phyloP scores from a whole-genome alignment of 2,888 invertebrate genomes.

The Tipula confusa region DNA sequence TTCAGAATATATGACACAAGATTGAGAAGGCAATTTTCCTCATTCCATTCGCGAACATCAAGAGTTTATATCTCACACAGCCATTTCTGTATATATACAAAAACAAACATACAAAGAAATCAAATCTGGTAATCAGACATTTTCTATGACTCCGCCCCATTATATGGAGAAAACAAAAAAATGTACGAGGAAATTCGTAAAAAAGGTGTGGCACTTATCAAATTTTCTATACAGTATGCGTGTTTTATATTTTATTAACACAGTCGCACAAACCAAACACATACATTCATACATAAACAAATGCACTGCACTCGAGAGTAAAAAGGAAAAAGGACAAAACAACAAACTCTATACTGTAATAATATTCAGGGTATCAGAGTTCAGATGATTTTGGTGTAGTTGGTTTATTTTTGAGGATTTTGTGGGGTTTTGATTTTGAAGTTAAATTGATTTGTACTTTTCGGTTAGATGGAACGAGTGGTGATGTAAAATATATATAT shows the following conservation, averaged over 20 bases:
- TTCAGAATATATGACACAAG: neutral
- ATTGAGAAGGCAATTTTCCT: neutral
- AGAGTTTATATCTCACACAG: slow-evolving; percentile 25
- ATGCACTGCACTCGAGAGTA: too few relatives aligned
- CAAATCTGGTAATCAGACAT: neutral
- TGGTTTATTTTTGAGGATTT: neutral
- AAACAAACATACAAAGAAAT: neutral
- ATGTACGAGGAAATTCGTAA: neutral
- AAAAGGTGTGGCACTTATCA: neutral
- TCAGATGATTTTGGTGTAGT: slow-evolving; percentile 21
- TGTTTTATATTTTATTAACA: neutral
- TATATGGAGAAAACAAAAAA: neutral
- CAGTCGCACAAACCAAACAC: neutral
- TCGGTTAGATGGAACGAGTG: neutral
- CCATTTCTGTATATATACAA: neutral
- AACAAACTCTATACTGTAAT: neutral
- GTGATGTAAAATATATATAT: neutral
- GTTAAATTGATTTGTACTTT: slow-evolving; percentile 20
- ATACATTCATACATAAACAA: neutral
- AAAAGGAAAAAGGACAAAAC: neutral
- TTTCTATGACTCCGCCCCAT: neutral
- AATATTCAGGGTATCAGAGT: slow-evolving; percentile 30
- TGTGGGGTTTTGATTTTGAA: slow-evolving; percentile 12
- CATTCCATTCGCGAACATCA: neutral
- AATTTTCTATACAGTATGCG: neutral